Base-by-base conservation (phyloP, 2,113 vertebrate genomes). In the Phocoena sinus region DNA sequence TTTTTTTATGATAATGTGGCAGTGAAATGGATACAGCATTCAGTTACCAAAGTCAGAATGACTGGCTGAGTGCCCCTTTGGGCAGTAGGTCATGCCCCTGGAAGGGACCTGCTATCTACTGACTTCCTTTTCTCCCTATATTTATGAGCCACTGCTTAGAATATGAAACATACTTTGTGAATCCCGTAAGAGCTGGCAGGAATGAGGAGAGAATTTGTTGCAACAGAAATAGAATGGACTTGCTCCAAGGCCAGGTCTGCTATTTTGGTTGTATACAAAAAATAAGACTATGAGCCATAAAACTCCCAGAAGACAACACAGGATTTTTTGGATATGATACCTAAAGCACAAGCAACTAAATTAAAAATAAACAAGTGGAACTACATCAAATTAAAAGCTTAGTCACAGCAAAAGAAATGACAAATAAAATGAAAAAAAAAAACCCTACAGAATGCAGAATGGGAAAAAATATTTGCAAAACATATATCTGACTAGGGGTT, bases 191-290 rank as follows among this genome's bases (percentile, higher is more conserved):
- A 95, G 23, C 21, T 94, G 63, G 41, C 21, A 70, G 18, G 63
- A 94, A 95, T 89, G 33, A 23, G 17, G 21, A 53, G 20, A 84
- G 4, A 76, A 76, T 47, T 88, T 56, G 44, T 80, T 85, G 44
- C 53, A 96, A 80, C 23, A 53, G 50, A 96, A 97, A 91, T 50
- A 62, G 82, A 89, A 76, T 65, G 17, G 38, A 93, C 41, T 95
- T 73, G 25, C 21, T 68, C 77, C 25, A 79, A 68, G 44, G 7
- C 2, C 41, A 97, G 36, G 15, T 41, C 77, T 89, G 4, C 44
- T 88, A 10, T 53, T 83, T 93, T 31, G 18, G 5, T 36, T 97
- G 44, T 71, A 44, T 91, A 62, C 12, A 47, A 67, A 68, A 68
- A 74, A 65, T 26, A 95, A 73, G 53, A 4, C 25, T 36, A 33